phyloP scores from a whole-genome alignment of 2,888 invertebrate genomes.

The Cylindroiulus punctatus region DNA sequence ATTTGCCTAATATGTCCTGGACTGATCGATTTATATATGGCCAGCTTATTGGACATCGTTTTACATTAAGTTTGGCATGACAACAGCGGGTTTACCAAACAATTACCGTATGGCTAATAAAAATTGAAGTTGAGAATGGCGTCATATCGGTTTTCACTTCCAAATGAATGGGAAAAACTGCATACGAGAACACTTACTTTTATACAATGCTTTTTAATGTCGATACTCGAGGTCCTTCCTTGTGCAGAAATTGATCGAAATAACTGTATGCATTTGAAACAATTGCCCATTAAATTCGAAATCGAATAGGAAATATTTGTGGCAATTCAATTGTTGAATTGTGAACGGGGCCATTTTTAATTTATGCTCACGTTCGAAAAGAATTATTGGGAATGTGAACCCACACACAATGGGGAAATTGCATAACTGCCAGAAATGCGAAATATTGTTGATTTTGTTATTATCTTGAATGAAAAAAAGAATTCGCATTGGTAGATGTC shows the following conservation, averaged over 20 bases:
- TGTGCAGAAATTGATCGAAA: background rate
- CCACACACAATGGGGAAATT: too few relatives aligned
- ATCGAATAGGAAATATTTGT: background rate
- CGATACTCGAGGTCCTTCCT: background rate
- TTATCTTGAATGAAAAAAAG: too few relatives aligned
- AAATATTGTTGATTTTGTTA: too few relatives aligned
- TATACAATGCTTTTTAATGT: background rate
- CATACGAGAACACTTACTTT: background rate
- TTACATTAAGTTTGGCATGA: background rate
- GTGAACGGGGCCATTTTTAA: slow-evolving; percentile 25
- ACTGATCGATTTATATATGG: background rate
- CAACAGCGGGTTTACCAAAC: background rate
- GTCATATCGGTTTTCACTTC: background rate
- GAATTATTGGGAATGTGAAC: background rate
- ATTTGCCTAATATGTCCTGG: background rate
- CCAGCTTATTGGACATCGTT: background rate
- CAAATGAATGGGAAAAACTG: background rate
- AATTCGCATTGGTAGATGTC: background rate
- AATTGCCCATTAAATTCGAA: slow-evolving; percentile 8
- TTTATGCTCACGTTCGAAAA: background rate
- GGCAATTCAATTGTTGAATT: background rate
- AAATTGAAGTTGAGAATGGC: background rate
- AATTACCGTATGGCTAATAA: background rate
- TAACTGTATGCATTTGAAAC: background rate
- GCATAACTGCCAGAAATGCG: too few relatives aligned